Evolutionary conservation across 2,797 vertebrate genomes (phyloP), one percentile per base, ranked within the genome.

Genomic region (Coracias cyanogaster): DNA sequence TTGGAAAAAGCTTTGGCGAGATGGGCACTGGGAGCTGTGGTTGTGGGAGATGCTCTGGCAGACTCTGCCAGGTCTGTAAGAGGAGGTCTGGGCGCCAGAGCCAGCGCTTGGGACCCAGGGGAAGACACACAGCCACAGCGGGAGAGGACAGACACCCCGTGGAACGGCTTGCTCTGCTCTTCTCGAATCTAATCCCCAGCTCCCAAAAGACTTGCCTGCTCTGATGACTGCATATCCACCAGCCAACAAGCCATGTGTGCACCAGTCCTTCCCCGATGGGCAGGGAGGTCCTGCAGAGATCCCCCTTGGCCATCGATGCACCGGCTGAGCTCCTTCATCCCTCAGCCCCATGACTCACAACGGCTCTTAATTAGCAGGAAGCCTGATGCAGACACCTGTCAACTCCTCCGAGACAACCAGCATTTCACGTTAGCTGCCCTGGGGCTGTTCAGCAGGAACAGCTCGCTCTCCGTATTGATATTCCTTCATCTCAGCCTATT

Each of bases 401-500:
- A 96, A 31, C 93, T 97, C 91, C 95, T 96, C 82, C 1, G 88
- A 96, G 95, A 96, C 94, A 93, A 93, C 77, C 91, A 89, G 94
- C 92, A 62, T 96, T 97, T 96, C 95, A 95, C 45, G 64, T 96
- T 89, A 93, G 94, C 94, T 90, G 95, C 89, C 94, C 97, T 3
- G 33, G 79, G 93, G 91, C 95, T 97, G 88, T 78, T 96, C 92
- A 12, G 92, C 93, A 94, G 94, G 90, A 97, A 81, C 93, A 91
- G 91, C 94, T 96, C 80, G 31, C 93, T 96, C 89, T 92, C 94
- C 21, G 3, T 96, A 97, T 96, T 92, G 96, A 97, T 96, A 93
- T 96, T 97, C 96, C 93, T 97, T 97, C 96, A 97, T 96, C 95
- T 95, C 89, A 96, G 88, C 89, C 95, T 96, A 93, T 97, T 97